Conservation (phyloP, 2,888 invertebrate genomes). For the Agriopis aurantiaria region DNA sequence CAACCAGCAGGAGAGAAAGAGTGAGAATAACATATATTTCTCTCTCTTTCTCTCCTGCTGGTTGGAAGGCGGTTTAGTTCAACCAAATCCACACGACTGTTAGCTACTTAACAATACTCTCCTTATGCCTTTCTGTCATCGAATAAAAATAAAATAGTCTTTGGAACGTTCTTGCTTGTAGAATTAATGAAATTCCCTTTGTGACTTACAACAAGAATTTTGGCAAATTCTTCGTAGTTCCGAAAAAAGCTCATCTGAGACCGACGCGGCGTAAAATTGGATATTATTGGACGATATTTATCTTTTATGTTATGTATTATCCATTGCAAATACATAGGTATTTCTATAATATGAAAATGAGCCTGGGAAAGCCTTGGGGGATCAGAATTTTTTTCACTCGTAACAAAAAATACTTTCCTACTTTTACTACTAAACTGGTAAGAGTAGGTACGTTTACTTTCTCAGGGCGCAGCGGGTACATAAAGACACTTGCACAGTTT, state of each 20-base stretch:
- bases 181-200: constrained; percentile 27
- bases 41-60: no score
- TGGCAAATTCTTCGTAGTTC: constrained; percentile 8
- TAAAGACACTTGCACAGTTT: no score
- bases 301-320: constrained; percentile 6
- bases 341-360: not conserved
- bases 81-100: no score
- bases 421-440: no score
- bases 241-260: constrained; percentile 29
- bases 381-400: no score
- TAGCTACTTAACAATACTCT: no score
- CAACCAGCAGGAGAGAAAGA: no score
- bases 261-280: constrained; percentile 39
- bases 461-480: no score
- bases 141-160: constrained; percentile 9
- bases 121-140: not conserved
- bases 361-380: not conserved
- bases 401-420: no score
- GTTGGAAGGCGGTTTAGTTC: no score
- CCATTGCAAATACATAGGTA: not conserved
- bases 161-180: constrained; percentile 12
- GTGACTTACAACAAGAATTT: constrained; percentile 19
- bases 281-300: constrained; percentile 33
- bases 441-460: no score
- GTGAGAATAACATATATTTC: no score